Base-by-base conservation (phyloP, 2,113 vertebrate species). In the Hirundichthys speculiger region DNA sequence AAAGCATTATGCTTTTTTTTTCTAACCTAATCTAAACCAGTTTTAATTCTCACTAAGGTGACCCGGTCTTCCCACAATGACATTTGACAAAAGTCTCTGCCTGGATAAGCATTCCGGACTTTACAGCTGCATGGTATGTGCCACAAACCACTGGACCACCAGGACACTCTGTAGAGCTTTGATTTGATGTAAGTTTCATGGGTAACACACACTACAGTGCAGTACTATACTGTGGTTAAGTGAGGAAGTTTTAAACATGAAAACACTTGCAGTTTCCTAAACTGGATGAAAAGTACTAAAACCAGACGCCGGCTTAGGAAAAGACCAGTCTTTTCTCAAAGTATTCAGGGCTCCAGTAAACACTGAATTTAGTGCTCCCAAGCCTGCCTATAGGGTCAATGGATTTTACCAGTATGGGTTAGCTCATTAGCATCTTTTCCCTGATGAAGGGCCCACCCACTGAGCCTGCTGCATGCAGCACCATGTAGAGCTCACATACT, bases 401-500 rank as follows among this genome's bases (percentile, higher is more conserved):
- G 69, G 75, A 73, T 73, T 80, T 74, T 71, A 75, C 76, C 68
- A 86, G 80, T 69, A 70, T 40, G 71, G 72, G 62, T 82, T 79
- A 79, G 66, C 81, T 83, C 84, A 80, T 87, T 88, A 89, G 86
- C 87, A 85, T 89, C 74, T 73, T 79, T 73, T 72, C 72, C 54
- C 77, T 81, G 89, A 89, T 73, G 57, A 76, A 80, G 69, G 75
- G 90, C 81, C 90, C 90, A 90, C 90, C 83, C 90, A 91, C 83
- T 74, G 77, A n/a, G 88, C 52, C 54, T 67, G 73, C 70, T 59
- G 78, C 69, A 59, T 50, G 47, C 77, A 52, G 70, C 60, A 67
- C 79, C 42, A 22, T 60, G 67, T 48, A 69, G 80, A 65, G 70
- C 73, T 65, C 72, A 72, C 70, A 85, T 75, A 49, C 19, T 74